These are phyloP conservation scores for Enteromius argenteus DNA, from an alignment of 2,797 vertebrate genomes.

Conservation along the genomic window DNA sequence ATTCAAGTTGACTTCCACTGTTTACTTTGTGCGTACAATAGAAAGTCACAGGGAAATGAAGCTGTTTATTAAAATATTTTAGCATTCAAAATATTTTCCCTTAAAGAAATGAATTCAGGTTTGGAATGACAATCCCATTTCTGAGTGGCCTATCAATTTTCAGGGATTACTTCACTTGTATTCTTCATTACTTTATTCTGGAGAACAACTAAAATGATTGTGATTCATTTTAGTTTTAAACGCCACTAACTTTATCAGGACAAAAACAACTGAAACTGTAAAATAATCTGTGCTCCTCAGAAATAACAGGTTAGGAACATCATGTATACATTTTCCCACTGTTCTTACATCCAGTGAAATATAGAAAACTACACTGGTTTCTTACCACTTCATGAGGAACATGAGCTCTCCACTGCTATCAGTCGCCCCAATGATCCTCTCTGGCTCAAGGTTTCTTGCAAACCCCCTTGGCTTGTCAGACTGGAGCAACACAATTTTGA, in stretches of 20 bases:
- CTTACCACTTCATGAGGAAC: conserved; percentile 88
- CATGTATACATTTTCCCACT: fast-evolving
- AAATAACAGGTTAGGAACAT: background rate
- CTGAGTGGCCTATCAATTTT: background rate
- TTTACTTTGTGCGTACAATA: background rate
- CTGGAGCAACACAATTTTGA: conserved; percentile 53
- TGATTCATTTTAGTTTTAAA: background rate
- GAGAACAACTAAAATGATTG: background rate
- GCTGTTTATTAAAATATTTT: background rate
- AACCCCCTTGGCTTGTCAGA: conserved; percentile 82
- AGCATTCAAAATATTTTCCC: background rate
- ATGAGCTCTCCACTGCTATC: conserved; percentile 86
- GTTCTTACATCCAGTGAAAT: background rate
- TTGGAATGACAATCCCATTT: background rate
- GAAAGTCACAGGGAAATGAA: background rate
- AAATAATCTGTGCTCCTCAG: no score
- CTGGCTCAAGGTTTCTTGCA: conserved; percentile 81
- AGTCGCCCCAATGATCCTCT: conserved; percentile 84
- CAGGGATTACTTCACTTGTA: background rate
- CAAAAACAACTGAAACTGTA: background rate
- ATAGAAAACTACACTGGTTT: background rate
- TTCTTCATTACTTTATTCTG: background rate
- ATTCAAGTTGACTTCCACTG: background rate
- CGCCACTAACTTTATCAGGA: background rate
- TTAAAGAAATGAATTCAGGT: background rate